Evolutionary conservation across 1,140 invertebrate genomes (phyloP).

Genomic region (Agrypnia vestita): DNA sequence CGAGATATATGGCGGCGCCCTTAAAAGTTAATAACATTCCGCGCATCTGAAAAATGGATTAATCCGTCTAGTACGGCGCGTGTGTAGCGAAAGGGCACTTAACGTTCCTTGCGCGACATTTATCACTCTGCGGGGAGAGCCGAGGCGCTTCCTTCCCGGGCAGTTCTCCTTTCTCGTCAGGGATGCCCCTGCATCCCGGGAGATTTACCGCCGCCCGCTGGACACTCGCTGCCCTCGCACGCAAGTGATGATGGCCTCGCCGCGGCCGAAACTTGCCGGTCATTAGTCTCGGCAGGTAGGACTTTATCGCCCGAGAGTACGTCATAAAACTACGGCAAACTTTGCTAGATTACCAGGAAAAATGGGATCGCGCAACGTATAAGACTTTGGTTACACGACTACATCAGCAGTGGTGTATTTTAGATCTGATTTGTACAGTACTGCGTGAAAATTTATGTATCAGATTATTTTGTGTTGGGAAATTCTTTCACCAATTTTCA

Average conservation of each 20-base stretch:
- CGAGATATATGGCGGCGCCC: slow-evolving; percentile 52
- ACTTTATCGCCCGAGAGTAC: slow-evolving; percentile 36
- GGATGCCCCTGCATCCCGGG: slow-evolving; percentile 26
- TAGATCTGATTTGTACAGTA: too few relatives aligned
- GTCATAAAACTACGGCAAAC: slow-evolving; percentile 39
- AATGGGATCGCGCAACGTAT: background rate
- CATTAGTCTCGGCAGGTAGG: slow-evolving; percentile 35
- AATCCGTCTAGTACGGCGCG: slow-evolving; percentile 56
- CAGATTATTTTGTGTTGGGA: too few relatives aligned
- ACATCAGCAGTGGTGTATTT: too few relatives aligned
- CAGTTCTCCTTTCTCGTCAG: slow-evolving; percentile 30
- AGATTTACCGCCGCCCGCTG: slow-evolving; percentile 50
- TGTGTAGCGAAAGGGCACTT: slow-evolving; percentile 47
- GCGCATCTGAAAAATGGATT: slow-evolving; percentile 60
- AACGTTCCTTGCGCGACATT: slow-evolving; percentile 59
- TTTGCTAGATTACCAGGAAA: slow-evolving; percentile 1
- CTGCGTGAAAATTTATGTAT: too few relatives aligned
- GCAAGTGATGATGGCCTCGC: slow-evolving; percentile 30
- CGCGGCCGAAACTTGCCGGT: background rate
- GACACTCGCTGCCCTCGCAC: slow-evolving; percentile 42
- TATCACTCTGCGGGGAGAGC: slow-evolving; percentile 58
- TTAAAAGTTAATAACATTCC: slow-evolving; percentile 62
- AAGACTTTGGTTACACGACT: background rate
- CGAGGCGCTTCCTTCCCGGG: slow-evolving; percentile 36
- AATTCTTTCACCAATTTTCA: too few relatives aligned